Evolutionary conservation across 2,797 vertebrate genomes (phyloP).

Genomic region (Macrochelys suwanniensis): DNA sequence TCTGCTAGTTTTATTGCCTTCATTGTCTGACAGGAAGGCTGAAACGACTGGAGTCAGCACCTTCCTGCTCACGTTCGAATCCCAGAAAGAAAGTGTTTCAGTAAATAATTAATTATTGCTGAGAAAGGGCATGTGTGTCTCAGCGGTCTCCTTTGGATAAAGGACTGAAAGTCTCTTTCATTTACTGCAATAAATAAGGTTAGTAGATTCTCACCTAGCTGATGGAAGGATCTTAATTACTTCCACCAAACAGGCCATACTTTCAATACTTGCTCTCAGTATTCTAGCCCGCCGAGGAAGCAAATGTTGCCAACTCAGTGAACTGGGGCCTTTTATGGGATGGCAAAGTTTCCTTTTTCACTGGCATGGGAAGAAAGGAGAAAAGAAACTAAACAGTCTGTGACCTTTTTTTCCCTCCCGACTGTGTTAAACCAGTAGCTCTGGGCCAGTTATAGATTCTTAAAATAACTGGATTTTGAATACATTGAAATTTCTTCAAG

Average conservation of each 20-base stretch:
- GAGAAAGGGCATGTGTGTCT: not conserved
- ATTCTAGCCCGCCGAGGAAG: slow-evolving; percentile 66
- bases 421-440: slow-evolving; percentile 31
- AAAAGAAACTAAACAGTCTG: slow-evolving; percentile 55
- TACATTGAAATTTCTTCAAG: not conserved
- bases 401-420: slow-evolving; percentile 10
- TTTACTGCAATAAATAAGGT: slow-evolving; percentile 44
- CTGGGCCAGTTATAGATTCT: slow-evolving; percentile 39
- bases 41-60: not conserved
- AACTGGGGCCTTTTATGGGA: slow-evolving; percentile 22
- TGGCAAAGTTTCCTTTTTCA: slow-evolving; percentile 40
- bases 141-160: slow-evolving; percentile 31
- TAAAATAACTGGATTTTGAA: slow-evolving; percentile 22
- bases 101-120: not conserved
- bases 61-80: slow-evolving; percentile 17
- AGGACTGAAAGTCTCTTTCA: slow-evolving; percentile 33
- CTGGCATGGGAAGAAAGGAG: slow-evolving; percentile 51
- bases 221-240: slow-evolving; percentile 68
- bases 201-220: slow-evolving; percentile 61
- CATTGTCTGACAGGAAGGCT: not conserved
- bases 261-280: slow-evolving; percentile 63
- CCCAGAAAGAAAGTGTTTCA: slow-evolving; percentile 15
- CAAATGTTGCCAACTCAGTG: slow-evolving; percentile 18
- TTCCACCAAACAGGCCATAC: slow-evolving; percentile 59
- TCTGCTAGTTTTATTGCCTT: not conserved